phyloP scores from a whole-genome alignment of 2,113 vertebrate species.

The Nothocercus nigrocapillus region DNA sequence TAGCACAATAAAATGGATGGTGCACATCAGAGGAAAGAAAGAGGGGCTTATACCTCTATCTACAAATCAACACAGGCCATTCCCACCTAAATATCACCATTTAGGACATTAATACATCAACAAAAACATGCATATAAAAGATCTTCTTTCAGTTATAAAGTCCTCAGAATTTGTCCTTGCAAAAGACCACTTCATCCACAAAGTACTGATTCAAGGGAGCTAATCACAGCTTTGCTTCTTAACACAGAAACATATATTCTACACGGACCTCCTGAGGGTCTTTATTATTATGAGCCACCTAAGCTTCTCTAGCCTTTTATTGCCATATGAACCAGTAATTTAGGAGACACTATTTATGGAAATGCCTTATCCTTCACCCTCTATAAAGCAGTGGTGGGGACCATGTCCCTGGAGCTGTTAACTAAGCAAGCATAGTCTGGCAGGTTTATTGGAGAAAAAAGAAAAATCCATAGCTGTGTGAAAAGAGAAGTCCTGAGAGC shows the following conservation, averaged over 20 bases:
- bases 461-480: neutral
- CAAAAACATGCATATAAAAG: neutral
- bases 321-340: neutral
- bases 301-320: neutral
- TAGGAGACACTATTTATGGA: neutral
- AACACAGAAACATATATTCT: fast-evolving
- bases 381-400: neutral
- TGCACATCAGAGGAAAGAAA: neutral
- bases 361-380: neutral
- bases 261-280: neutral
- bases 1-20: neutral
- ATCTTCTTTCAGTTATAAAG: neutral
- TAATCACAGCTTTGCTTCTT: neutral
- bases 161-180: neutral
- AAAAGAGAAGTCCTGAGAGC: neutral
- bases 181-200: neutral
- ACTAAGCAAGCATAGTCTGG: fast-evolving
- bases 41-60: neutral
- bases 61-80: neutral
- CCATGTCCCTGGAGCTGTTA: neutral
- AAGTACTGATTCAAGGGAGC: neutral
- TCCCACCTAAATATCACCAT: neutral
- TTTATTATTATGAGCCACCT: neutral
- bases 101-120: neutral
- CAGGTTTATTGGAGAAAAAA: neutral